A percentile compares a stretch with the other conserved stretches of the same genome.
Evolutionary conservation across 1,140 invertebrate genomes (phyloP).

Genomic region (Drosophila sp.): DNA sequence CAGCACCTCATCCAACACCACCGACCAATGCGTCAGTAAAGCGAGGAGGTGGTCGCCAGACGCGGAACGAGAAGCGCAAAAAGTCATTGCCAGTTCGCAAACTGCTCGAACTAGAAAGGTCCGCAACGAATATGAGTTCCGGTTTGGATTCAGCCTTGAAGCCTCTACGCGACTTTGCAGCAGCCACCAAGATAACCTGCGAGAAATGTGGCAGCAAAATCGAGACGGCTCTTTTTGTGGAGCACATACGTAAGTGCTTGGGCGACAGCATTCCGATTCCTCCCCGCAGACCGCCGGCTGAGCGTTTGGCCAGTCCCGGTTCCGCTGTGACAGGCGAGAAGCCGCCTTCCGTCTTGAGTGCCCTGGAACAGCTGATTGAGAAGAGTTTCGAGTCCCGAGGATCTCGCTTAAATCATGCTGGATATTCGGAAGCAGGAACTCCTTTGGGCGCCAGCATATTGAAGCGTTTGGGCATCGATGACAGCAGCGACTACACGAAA

Average conservation of each 20-base stretch:
- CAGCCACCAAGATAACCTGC: slow-evolving; percentile 93
- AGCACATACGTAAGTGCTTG: slow-evolving; percentile 94
- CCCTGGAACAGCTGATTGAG: slow-evolving; percentile 98
- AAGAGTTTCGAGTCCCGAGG: slow-evolving; percentile 96
- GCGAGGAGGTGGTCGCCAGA: slow-evolving; percentile 92
- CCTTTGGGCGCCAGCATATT: slow-evolving; percentile 94
- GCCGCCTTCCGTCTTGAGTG: slow-evolving; percentile 94
- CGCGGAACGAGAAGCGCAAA: slow-evolving; percentile 92
- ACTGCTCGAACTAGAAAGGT: slow-evolving; percentile 93
- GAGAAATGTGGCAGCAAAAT: slow-evolving; percentile 98
- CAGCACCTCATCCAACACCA: slow-evolving; percentile 9
- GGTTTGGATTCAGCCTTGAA: slow-evolving; percentile 88
- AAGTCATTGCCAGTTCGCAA: slow-evolving; percentile 96
- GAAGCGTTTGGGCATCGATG: slow-evolving; percentile 96
- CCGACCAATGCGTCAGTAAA: neutral
- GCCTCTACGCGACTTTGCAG: slow-evolving; percentile 85
- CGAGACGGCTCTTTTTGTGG: slow-evolving; percentile 95
- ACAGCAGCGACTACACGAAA: slow-evolving; percentile 95
- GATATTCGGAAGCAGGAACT: slow-evolving; percentile 84
- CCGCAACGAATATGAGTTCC: slow-evolving; percentile 84
- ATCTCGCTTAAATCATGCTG: slow-evolving; percentile 67
- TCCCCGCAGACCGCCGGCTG: slow-evolving; percentile 36
- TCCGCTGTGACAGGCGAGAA: slow-evolving; percentile 83
- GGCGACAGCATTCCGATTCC: slow-evolving; percentile 87
- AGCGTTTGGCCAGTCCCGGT: slow-evolving; percentile 84